Evolutionary conservation across 2,113 vertebrate genomes (phyloP).

Genomic region (Menura novaehollandiae): DNA sequence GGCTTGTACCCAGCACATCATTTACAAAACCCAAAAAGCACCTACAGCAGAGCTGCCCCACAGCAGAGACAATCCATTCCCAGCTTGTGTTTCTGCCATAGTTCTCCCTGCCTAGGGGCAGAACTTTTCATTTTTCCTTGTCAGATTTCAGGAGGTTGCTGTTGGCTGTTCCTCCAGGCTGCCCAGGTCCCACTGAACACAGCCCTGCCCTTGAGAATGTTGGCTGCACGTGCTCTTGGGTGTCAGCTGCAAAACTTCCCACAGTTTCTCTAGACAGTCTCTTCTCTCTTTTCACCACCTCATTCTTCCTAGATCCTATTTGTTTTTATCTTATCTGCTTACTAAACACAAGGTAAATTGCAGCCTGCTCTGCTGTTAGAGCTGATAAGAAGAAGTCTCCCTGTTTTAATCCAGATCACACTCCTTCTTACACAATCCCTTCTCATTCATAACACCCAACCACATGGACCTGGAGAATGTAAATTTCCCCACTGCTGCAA

Average conservation of each 20-base stretch:
- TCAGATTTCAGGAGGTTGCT: not conserved
- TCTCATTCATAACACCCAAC: not conserved
- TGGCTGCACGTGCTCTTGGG: not conserved
- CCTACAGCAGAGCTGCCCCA: not conserved
- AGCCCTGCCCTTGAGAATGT: not conserved
- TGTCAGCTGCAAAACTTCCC: not conserved
- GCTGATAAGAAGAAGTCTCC: not conserved
- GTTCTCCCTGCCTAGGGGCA: not conserved
- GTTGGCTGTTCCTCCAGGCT: not conserved
- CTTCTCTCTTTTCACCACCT: not conserved
- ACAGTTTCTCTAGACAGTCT: not conserved
- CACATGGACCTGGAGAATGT: not conserved
- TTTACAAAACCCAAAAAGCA: not conserved
- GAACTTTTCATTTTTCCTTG: not conserved
- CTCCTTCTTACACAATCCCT: not conserved
- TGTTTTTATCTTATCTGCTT: not conserved
- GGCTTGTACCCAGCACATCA: not conserved
- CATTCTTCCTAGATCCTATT: not conserved
- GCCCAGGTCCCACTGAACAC: fast-evolving
- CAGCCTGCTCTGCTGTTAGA: not conserved
- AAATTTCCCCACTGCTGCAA: not conserved
- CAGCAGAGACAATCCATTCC: not conserved
- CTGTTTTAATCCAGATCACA: not conserved
- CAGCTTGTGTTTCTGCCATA: not conserved
- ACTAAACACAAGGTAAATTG: not conserved